Evolutionary conservation across 1,140 invertebrate species (phyloP).

Genomic region (Cyphomyrmex costatus): DNA sequence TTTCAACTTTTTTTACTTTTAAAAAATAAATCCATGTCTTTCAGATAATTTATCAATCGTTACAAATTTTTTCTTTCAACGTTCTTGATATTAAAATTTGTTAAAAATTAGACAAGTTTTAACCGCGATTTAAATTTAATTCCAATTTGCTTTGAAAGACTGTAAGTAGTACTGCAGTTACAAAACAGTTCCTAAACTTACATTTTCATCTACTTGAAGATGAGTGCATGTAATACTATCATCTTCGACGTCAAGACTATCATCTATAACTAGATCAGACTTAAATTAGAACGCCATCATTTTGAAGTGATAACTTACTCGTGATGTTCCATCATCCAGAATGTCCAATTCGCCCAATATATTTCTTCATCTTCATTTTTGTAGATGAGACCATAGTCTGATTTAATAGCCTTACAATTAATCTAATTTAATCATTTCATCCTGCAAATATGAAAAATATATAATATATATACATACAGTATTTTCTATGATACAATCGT

Average conservation of each 20-base stretch:
- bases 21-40: neutral
- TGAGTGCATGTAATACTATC: neutral
- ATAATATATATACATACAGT: neutral
- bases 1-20: neutral
- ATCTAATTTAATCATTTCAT: neutral
- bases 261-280: conserved; percentile 67
- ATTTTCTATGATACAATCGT: neutral
- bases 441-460: neutral
- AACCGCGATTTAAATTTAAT: neutral
- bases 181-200: neutral
- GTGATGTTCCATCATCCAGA: conserved; percentile 60
- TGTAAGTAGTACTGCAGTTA: neutral
- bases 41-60: neutral
- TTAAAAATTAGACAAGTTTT: neutral
- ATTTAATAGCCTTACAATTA: neutral
- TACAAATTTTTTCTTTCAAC: neutral
- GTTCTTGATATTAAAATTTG: neutral
- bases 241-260: neutral
- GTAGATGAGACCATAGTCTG: neutral
- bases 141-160: neutral
- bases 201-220: neutral
- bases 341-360: neutral
- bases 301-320: conserved; percentile 11
- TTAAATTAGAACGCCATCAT: conserved; percentile 33
- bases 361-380: neutral